Percentiles rank a stretch among this genome's conserved stretches.
Evolutionary conservation across 2,888 invertebrate species (phyloP).

Genomic region (Aspidapion aeneum): DNA sequence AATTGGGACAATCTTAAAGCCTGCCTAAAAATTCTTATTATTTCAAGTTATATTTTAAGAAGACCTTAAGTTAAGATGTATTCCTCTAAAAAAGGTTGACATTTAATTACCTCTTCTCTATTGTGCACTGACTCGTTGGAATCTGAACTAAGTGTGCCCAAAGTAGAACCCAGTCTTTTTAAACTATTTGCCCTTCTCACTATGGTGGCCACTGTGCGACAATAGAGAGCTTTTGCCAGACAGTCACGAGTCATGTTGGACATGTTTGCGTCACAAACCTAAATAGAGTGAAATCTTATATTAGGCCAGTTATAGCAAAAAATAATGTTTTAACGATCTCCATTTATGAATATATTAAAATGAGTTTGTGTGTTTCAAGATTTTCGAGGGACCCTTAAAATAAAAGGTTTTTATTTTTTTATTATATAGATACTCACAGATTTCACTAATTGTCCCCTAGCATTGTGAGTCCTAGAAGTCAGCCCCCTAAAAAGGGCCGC

Average conservation of each 20-base stretch:
- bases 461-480: slow-evolving; percentile 76
- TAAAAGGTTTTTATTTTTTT: not conserved
- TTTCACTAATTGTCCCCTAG: slow-evolving; percentile 74
- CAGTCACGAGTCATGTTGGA: slow-evolving; percentile 87
- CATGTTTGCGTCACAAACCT: slow-evolving; percentile 72
- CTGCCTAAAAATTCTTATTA: not conserved
- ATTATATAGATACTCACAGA: slow-evolving; percentile 52
- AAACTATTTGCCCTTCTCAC: slow-evolving; percentile 90
- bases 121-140: slow-evolving; percentile 90
- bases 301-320: not conserved
- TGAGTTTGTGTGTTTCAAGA: not conserved
- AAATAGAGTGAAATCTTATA: not conserved
- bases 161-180: slow-evolving; percentile 78
- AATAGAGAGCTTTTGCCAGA: slow-evolving; percentile 88
- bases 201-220: slow-evolving; percentile 91
- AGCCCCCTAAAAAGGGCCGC: slow-evolving; percentile 76
- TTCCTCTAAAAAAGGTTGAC: not conserved
- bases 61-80: too few species aligned
- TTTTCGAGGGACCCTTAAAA: not conserved
- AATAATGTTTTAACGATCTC: too few species aligned
- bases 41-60: not conserved
- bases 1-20: not conserved
- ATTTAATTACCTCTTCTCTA: slow-evolving; percentile 59
- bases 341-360: too few species aligned
- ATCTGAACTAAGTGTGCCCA: slow-evolving; percentile 83